Conservation (phyloP, 2,797 vertebrate species). For the Esox masquinongy region DNA sequence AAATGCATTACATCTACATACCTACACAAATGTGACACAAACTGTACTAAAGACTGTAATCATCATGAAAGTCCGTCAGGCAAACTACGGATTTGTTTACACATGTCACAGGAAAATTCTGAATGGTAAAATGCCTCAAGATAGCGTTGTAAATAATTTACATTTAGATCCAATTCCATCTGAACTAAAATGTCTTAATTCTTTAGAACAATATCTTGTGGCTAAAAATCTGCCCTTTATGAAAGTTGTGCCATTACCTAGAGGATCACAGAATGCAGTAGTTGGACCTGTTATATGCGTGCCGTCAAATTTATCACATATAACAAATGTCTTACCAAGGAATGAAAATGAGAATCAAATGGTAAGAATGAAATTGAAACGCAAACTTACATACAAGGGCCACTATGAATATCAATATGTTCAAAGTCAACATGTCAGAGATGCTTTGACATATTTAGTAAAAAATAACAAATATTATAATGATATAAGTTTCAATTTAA, state of each 20-base stretch:
- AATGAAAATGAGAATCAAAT: conserved; percentile 7
- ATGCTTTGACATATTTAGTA: conserved; percentile 15
- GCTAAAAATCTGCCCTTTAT: conserved; percentile 22
- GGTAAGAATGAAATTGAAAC: conserved; percentile 23
- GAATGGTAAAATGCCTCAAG: conserved; percentile 20
- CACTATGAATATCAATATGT: conserved; percentile 37
- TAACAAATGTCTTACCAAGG: conserved; percentile 23
- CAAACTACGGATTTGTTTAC: conserved; percentile 28
- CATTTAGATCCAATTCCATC: neutral
- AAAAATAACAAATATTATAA: conserved; percentile 16
- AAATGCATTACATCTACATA: too few relatives aligned
- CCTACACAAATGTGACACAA: too few relatives aligned
- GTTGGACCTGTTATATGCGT: conserved; percentile 16
- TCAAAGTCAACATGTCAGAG: conserved; percentile 3
- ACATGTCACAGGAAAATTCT: too few relatives aligned
- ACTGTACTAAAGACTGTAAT: too few relatives aligned
- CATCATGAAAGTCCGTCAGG: too few relatives aligned
- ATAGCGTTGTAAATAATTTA: conserved; percentile 18
- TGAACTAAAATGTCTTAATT: conserved; percentile 19
- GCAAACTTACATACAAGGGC: conserved; percentile 28
- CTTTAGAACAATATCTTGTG: conserved; percentile 25
- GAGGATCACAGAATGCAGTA: conserved; percentile 18
- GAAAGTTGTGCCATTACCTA: conserved; percentile 20
- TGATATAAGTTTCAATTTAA: conserved; percentile 20
- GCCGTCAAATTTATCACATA: conserved; percentile 5